Evolutionary conservation across 2,888 invertebrate species (phyloP), one percentile per base, ranked within the genome.

Genomic region (Bembecia ichneumoniformis): DNA sequence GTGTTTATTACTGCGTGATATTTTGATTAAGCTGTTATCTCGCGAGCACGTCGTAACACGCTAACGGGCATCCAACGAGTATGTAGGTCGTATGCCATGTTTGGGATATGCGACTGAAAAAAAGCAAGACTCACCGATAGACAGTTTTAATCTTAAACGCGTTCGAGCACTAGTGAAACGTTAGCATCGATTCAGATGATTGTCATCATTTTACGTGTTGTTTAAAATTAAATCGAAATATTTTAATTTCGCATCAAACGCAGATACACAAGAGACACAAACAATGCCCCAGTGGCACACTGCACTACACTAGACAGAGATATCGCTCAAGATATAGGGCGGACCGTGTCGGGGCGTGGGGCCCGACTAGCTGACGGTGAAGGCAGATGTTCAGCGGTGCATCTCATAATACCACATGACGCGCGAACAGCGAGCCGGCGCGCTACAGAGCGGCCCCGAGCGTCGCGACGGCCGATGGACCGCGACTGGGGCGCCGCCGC

Each of bases 401-500:
- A 82, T 80, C 70, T 73, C 72, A 72, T 62, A 60, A 56, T 60
- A 62, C 62, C 65, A 70, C 76, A 74, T 70, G 66, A 59, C 58
- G 68, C 73, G 73, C 66, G 75, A 9, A 60, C 60, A 62, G 55
- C 55, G 77, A 78, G 73, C 74, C 84, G 82, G 74, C 80, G 79
- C 81, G 81, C 81, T 75, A 72, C 82, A 70, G 67, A 72, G 75
- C 79, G 76, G 78, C 82, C 80, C 79, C 82, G 71, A 82, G 79
- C 83, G 82, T 84, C 86, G 86, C 86, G 82, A 79, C 83, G 84
- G 84, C 84, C 84, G 86, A 80, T 84, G 74, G 78, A 86, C 83
- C 83, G 84, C 86, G 87, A 87, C 86, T 87, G 86, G 82, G 77
- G 79, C 82, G 80, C 71, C 77, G 74, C 72, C 74, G 80, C 77